These are phyloP conservation scores for Semicossyphus pulcher DNA, from an alignment of 2,113 vertebrate genomes.

Conservation along the genomic window DNA sequence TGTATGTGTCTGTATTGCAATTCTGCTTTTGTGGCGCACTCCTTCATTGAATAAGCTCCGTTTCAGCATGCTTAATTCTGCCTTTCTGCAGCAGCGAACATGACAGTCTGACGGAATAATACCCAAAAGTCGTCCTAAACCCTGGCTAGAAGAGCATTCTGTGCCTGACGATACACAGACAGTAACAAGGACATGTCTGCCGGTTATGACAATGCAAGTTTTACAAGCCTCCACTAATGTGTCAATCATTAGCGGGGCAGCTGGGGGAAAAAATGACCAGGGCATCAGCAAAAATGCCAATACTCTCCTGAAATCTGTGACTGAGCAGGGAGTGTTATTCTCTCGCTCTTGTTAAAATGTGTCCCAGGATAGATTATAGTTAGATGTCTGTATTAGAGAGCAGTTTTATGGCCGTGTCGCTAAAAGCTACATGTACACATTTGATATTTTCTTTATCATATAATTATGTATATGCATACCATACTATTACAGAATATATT, in stretches of 20 bases:
- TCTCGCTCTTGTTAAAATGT: too few species aligned
- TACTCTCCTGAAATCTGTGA: neutral
- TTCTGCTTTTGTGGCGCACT: slow-evolving; percentile 34
- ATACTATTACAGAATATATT: too few species aligned
- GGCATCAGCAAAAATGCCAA: slow-evolving; percentile 42
- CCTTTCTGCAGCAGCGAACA: slow-evolving; percentile 47
- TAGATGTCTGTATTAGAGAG: too few species aligned
- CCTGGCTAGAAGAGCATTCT: slow-evolving; percentile 35
- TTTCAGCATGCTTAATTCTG: slow-evolving; percentile 41
- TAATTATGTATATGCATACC: too few species aligned
- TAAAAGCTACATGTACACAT: too few species aligned
- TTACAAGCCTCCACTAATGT: slow-evolving; percentile 49
- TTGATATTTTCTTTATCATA: too few species aligned
- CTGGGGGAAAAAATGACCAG: neutral
- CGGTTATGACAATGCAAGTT: slow-evolving; percentile 38
- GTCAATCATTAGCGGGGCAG: slow-evolving; percentile 41
- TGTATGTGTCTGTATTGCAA: slow-evolving; percentile 25
- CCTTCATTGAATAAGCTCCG: slow-evolving; percentile 52
- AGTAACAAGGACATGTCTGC: slow-evolving; percentile 49
- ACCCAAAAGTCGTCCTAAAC: slow-evolving; percentile 33
- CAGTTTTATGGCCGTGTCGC: too few species aligned
- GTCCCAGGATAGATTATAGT: neutral
- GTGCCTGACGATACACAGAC: slow-evolving; percentile 17
- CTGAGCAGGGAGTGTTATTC: neutral
- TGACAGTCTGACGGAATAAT: slow-evolving; percentile 46